Percentiles rank a stretch among this genome's conserved stretches.
These are phyloP conservation scores for Rhea pennata DNA, from an alignment of 2,113 vertebrate species.

Conservation along the genomic window DNA sequence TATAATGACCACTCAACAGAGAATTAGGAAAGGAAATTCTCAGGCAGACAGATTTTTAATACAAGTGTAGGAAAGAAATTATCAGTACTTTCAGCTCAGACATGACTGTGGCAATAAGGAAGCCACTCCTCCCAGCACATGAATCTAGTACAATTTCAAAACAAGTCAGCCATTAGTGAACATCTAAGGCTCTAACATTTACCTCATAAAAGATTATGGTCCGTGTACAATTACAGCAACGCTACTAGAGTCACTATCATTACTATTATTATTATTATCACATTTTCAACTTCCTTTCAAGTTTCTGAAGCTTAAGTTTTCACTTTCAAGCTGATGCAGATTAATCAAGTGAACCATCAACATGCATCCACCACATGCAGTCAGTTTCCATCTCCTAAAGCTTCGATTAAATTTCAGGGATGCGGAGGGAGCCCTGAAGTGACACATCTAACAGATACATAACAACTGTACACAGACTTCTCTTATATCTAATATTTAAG, in stretches of 20 bases:
- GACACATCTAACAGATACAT: neutral
- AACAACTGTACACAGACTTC: accelerated
- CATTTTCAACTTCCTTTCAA: neutral
- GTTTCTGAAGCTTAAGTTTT: neutral
- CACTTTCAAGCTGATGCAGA: neutral
- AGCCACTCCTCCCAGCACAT: neutral
- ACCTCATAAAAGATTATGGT: neutral
- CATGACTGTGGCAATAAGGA: neutral
- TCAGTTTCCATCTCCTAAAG: neutral
- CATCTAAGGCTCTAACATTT: neutral
- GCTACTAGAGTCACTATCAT: neutral
- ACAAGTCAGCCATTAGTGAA: neutral
- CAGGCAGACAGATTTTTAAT: neutral
- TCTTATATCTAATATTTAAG: neutral
- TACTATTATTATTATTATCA: neutral
- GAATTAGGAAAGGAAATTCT: neutral
- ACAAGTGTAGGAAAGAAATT: neutral
- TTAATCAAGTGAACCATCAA: neutral
- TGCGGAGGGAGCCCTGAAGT: neutral
- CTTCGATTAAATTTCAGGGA: neutral
- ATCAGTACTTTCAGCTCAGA: neutral
- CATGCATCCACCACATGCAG: neutral
- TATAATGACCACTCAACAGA: neutral
- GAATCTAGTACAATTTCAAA: neutral
- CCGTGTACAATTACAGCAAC: neutral